Base-by-base conservation (phyloP, 2,113 vertebrate species). In the Macquaria ambigua region DNA sequence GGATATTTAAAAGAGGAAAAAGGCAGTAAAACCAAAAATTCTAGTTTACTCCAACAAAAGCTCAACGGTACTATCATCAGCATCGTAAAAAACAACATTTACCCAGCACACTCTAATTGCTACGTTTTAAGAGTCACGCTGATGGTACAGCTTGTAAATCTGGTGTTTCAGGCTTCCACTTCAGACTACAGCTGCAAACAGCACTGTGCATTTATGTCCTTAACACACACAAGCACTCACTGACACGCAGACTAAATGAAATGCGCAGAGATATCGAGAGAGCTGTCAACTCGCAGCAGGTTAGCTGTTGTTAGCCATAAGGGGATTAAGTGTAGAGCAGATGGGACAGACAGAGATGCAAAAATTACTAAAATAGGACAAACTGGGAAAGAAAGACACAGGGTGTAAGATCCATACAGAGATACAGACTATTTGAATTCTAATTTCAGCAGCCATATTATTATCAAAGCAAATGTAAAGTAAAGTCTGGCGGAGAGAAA, bases 271-370 rank as follows among this genome's bases (percentile, higher is more conserved):
- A 34, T 41, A 34, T 62, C 25, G 25, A 31, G 25, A 66, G 68
- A 39, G 61, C 62, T 25, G 53, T 61, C 62, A 58, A 23, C 23
- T 84, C 28, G 46, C 64, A 56, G 39, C 77, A 77, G 59, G 63
- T 76, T 84, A 28, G 23, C n/a, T 80, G 77, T 62, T 41, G 66
- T 77, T 77, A 67, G 71, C 52, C 77, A 76, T 70, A 50, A 74
- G 20, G 46, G 56, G 63, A 78, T 82, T 73, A 20, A 55, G 12
- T 48, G 74, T 48, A 23, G 28, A 82, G 46, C 73, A 77, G 77
- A 87, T 73, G 61, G 48, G 52, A 73, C 52, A 43, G 63, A 52
- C 15, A 50, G 59, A 25, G 39, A 81, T 50, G 28, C 9, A 15
- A 20, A 25, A 70, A 77, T n/a, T 25, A 56, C 48, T 34, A 25